Percentiles rank a stretch among this genome's conserved stretches.
Evolutionary conservation across 1,140 invertebrate genomes (phyloP).

Genomic region (Parasteatoda tepidariorum): DNA sequence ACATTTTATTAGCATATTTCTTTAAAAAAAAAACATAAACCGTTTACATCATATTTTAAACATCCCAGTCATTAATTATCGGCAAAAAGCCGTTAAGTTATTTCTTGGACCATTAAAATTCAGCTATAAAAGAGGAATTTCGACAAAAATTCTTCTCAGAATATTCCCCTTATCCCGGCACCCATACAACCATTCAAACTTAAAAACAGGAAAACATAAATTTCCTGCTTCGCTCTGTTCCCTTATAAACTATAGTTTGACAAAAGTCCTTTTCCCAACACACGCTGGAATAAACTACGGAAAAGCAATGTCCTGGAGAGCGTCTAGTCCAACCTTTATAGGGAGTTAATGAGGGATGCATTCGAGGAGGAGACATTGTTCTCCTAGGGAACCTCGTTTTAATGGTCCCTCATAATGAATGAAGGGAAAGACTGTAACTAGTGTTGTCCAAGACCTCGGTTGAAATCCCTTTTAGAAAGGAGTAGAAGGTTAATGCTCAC

Average conservation of each 20-base stretch:
- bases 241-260: conserved; percentile 8
- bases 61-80: background rate
- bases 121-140: background rate
- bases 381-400: conserved; percentile 17
- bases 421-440: conserved; percentile 1
- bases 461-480: background rate
- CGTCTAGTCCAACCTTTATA: conserved; percentile 22
- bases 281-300: background rate
- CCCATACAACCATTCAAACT: conserved; percentile 18
- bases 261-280: conserved; percentile 1
- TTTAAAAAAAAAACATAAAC: background rate
- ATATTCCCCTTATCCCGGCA: background rate
- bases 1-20: background rate
- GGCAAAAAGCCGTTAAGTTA: background rate
- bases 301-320: background rate
- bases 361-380: conserved; percentile 38
- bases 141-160: too few species aligned
- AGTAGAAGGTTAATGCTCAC: background rate
- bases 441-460: conserved; percentile 12
- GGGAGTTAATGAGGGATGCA: conserved; percentile 40
- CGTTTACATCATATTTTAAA: background rate
- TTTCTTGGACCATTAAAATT: background rate
- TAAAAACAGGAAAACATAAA: conserved; percentile 48
- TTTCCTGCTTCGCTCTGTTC: background rate
- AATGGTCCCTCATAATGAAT: conserved; percentile 36